These are phyloP conservation scores for Melospiza melodia DNA, from an alignment of 2,113 vertebrate species.

Conservation along the genomic window DNA sequence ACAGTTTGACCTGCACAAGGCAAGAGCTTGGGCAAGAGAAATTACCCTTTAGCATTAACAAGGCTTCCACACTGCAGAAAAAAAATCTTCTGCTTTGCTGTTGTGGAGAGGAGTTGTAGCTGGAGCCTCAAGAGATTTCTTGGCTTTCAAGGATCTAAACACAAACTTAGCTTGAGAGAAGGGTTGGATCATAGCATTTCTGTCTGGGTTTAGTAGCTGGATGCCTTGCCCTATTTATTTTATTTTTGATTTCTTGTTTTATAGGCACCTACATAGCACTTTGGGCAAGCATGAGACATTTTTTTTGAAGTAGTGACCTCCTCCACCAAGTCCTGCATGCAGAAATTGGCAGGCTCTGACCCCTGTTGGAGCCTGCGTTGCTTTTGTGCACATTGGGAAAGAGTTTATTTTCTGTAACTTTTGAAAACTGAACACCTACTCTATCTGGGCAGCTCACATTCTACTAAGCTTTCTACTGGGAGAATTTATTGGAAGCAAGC, in stretches of 20 bases:
- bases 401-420: not conserved
- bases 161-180: not conserved
- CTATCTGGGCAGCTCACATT: not conserved
- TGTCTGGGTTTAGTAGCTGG: not conserved
- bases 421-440: not conserved
- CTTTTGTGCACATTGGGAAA: not conserved
- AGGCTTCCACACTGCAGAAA: not conserved
- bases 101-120: not conserved
- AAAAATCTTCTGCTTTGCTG: not conserved
- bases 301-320: not conserved
- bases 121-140: not conserved
- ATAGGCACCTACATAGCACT: not conserved
- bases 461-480: conserved; percentile 1
- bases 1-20: not conserved
- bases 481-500: conserved; percentile 26
- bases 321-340: not conserved
- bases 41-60: not conserved
- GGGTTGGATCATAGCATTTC: not conserved
- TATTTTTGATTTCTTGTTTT: not conserved
- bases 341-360: not conserved
- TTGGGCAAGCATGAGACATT: not conserved
- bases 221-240: not conserved
- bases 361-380: not conserved
- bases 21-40: not conserved
- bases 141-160: not conserved